These are phyloP conservation scores for Takifugu rubripes DNA, from an alignment of 2,797 vertebrate genomes.

Conservation along the genomic window DNA sequence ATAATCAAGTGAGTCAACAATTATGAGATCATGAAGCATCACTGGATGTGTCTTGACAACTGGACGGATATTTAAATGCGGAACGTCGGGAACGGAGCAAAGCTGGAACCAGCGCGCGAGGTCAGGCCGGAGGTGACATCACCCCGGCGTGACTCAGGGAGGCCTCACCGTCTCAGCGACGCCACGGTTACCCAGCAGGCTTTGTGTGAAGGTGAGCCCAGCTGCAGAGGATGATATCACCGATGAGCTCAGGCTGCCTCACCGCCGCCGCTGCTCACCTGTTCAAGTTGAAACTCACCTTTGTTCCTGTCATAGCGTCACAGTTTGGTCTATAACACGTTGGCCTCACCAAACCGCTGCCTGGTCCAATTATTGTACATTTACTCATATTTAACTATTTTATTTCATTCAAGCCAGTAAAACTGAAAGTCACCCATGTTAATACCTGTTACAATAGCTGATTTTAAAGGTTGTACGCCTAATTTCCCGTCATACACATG, in stretches of 20 bases:
- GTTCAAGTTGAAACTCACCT: background rate
- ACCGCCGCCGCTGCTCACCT: conserved; percentile 13
- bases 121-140: conserved; percentile 20
- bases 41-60: no score
- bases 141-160: conserved; percentile 33
- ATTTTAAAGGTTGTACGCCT: no score
- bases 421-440: no score
- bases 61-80: background rate
- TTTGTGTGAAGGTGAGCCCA: conserved; percentile 43
- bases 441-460: no score
- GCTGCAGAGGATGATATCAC: conserved; percentile 43
- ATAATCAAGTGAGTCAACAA: no score
- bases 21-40: no score
- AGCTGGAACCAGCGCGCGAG: background rate
- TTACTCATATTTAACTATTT: no score
- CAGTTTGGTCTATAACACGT: background rate
- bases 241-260: conserved; percentile 38
- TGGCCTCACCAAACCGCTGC: no score
- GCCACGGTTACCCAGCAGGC: background rate
- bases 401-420: no score
- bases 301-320: background rate
- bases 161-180: background rate
- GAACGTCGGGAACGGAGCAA: background rate
- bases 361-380: no score
- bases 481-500: background rate